Base-by-base conservation (phyloP, 2,113 vertebrate genomes). In the Garra rufa region DNA sequence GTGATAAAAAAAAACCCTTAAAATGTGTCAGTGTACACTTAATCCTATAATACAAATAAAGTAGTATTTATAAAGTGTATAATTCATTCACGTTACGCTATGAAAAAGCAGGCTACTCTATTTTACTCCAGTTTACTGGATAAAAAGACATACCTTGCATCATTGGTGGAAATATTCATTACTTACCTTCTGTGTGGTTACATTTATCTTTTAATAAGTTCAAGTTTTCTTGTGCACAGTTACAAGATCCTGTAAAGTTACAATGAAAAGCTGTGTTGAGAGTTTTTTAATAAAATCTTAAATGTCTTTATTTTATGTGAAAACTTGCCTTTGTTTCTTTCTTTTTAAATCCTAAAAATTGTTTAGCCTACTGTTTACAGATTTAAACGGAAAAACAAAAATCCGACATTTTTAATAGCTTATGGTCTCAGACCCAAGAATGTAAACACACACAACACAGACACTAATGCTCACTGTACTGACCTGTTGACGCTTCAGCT, bases 401-500 rank as follows among this genome's bases (percentile, higher is more conserved):
- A 34, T 34, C 34, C 3, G 3, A 34, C 34, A 34, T 34, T 34
- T 3, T 34, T 4, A 50, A 50, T 50, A n/a, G n/a, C n/a, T n/a
- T n/a, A 15, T 50, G 48, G 11, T 17, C 48, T 46, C 44, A 11
- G 11, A 57, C 15, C 55, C 52, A 34, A 34, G 34, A 34, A 34
- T 5, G 28, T 34, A 55, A 21, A 65, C 11, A 30, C 10, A 67
- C 26, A 30, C 4, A 26, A 21, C 21, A 73, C 5, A 24, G 0
- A 63, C 41, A 71, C 9, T 19, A 15, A 34, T 30, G 41, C 3
- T 41, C 41, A 44, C 1, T 9, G 24, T 3, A 85, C 86, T 85
- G 15, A 87, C 86, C 86, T 82, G 52, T 69, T 21, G 67, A 43
- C 69, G 52, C 9, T 17, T 74, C 11, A 17, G 55, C 5, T 65